phyloP scores from a whole-genome alignment of 2,888 invertebrate genomes.

The Nomada lathburiana region DNA sequence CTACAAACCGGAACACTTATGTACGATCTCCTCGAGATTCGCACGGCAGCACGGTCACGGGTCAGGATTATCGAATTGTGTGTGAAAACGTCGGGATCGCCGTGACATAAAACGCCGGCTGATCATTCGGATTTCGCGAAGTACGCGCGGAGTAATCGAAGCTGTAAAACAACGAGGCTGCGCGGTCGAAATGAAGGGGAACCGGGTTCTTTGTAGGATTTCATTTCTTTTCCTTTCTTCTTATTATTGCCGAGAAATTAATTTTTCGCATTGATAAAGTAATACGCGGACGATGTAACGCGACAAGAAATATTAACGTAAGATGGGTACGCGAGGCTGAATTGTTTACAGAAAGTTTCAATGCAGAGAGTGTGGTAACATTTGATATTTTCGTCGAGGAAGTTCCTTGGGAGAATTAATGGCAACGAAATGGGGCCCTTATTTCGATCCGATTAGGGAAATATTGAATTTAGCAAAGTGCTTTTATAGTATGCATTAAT shows the following conservation, averaged over 20 bases:
- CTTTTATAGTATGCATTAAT: not conserved
- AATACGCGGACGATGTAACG: not conserved
- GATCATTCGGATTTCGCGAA: too few species aligned
- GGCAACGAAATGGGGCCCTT: slow-evolving; percentile 27
- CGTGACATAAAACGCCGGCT: not conserved
- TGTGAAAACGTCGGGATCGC: not conserved
- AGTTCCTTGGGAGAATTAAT: too few species aligned
- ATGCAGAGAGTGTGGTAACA: not conserved
- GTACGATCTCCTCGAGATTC: slow-evolving; percentile 1
- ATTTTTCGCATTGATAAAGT: not conserved
- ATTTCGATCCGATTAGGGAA: slow-evolving; percentile 39
- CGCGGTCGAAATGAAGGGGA: too few species aligned
- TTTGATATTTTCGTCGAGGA: not conserved
- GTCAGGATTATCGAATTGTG: too few species aligned
- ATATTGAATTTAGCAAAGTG: not conserved
- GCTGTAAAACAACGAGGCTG: not conserved
- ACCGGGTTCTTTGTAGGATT: too few species aligned
- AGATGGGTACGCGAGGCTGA: not conserved
- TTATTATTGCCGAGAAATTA: not conserved
- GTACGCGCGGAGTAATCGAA: not conserved
- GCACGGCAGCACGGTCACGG: not conserved
- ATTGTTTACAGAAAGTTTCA: not conserved
- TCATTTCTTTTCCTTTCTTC: not conserved
- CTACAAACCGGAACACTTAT: not conserved
- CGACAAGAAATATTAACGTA: not conserved